A percentile compares a stretch with the other conserved stretches of the same genome.
phyloP scores from a whole-genome alignment of 2,888 invertebrate species.

The Nipponacmea schrenckii region DNA sequence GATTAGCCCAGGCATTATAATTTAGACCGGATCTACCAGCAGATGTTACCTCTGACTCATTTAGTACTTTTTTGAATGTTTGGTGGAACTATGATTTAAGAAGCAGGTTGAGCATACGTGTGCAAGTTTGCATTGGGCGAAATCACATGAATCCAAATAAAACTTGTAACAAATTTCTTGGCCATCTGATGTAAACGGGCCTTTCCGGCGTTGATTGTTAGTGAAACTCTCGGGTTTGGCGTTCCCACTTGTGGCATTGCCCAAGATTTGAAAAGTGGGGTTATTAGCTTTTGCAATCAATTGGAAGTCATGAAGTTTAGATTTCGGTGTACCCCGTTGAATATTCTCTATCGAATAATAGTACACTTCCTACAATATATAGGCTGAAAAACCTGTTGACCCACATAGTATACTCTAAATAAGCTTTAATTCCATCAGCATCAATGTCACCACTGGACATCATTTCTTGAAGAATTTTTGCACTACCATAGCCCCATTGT shows the following conservation, averaged over 20 bases:
- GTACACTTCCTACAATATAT: slow-evolving; percentile 20
- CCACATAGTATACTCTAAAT: slow-evolving; percentile 17
- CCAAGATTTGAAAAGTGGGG: not conserved
- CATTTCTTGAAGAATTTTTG: slow-evolving; percentile 19
- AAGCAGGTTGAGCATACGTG: slow-evolving; percentile 21
- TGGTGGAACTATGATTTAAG: slow-evolving; percentile 8
- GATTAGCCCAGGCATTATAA: not conserved
- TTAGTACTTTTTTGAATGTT: not conserved
- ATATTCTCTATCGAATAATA: slow-evolving; percentile 26
- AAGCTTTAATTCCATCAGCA: slow-evolving; percentile 13
- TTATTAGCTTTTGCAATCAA: slow-evolving; percentile 15
- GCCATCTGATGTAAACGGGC: slow-evolving; percentile 21
- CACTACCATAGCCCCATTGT: slow-evolving; percentile 13
- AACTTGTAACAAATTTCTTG: slow-evolving; percentile 24
- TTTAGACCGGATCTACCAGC: not conserved
- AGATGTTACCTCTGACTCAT: no score
- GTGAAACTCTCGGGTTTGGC: no score
- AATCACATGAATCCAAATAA: slow-evolving; percentile 18
- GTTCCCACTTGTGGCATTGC: no score
- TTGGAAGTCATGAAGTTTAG: slow-evolving; percentile 20
- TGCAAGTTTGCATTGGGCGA: slow-evolving; percentile 19
- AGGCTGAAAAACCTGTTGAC: slow-evolving; percentile 11
- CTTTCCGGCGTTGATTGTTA: no score
- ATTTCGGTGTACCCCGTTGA: slow-evolving; percentile 13
- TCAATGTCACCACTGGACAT: slow-evolving; percentile 13